phyloP scores from a whole-genome alignment of 2,113 vertebrate species.

The Oryzias curvinotus region DNA sequence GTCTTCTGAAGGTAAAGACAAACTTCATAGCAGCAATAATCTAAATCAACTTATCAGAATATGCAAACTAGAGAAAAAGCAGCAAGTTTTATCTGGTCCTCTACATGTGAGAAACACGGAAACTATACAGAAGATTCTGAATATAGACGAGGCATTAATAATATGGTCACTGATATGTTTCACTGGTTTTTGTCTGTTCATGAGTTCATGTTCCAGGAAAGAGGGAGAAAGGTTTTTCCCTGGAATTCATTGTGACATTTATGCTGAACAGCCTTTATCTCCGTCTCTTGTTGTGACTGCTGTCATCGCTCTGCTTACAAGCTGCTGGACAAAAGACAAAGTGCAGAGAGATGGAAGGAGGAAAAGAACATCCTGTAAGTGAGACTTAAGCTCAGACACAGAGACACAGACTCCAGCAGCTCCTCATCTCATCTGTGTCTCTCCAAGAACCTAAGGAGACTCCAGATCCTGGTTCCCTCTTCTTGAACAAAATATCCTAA shows the following conservation, averaged over 20 bases:
- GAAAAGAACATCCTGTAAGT: slow-evolving; percentile 53
- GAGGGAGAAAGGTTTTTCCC: background rate
- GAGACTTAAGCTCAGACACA: slow-evolving; percentile 46
- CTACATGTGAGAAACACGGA: too few species aligned
- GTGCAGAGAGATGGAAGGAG: slow-evolving; percentile 17
- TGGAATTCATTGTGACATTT: slow-evolving; percentile 17
- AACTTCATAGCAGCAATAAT: too few species aligned
- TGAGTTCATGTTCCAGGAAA: too few species aligned
- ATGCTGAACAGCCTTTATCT: slow-evolving; percentile 32
- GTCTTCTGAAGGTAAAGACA: background rate
- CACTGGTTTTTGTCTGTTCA: too few species aligned
- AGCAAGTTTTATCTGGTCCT: too few species aligned
- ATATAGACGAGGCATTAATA: too few species aligned
- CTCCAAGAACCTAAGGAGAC: slow-evolving; percentile 30
- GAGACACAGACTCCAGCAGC: too few species aligned
- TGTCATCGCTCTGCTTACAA: slow-evolving; percentile 28
- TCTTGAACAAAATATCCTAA: slow-evolving; percentile 54
- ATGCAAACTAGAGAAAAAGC: too few species aligned
- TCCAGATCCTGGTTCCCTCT: slow-evolving; percentile 20
- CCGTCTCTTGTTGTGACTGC: slow-evolving; percentile 26
- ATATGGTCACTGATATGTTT: too few species aligned
- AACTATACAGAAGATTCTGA: too few species aligned
- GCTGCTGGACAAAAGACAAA: slow-evolving; percentile 27
- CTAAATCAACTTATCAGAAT: too few species aligned
- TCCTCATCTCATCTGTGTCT: too few species aligned